phyloP scores from a whole-genome alignment of 2,888 invertebrate genomes.

The Rhabditophanes sp. region DNA sequence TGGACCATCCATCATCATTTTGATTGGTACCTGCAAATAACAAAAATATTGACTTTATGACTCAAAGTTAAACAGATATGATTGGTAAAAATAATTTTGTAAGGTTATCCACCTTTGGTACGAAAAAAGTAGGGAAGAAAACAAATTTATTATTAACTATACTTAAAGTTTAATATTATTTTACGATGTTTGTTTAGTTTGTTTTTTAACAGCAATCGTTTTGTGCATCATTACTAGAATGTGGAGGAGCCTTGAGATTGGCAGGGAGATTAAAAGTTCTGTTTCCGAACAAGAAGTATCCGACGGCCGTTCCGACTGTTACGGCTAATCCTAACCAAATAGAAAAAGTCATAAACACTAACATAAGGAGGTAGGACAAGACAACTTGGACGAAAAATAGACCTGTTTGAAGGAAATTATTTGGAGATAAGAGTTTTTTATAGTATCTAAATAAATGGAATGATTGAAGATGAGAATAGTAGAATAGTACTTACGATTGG shows the following conservation, averaged over 20 bases:
- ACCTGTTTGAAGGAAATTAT: slow-evolving; percentile 25
- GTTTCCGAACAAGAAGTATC: slow-evolving; percentile 30
- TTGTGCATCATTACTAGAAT: neutral
- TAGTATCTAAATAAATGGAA: slow-evolving; percentile 11
- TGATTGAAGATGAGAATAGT: too few species aligned
- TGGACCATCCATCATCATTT: slow-evolving; percentile 6
- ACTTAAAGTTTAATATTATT: too few species aligned
- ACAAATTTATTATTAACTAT: neutral
- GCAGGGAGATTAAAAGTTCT: slow-evolving; percentile 1
- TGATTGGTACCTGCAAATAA: slow-evolving; percentile 4
- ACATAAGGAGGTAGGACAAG: slow-evolving; percentile 34
- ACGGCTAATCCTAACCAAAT: slow-evolving; percentile 33
- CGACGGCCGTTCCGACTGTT: slow-evolving; percentile 20
- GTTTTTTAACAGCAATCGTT: too few species aligned
- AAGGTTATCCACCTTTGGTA: slow-evolving; percentile 1
- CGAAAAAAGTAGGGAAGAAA: neutral
- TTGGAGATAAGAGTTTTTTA: slow-evolving; percentile 15
- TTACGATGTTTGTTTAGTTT: too few species aligned
- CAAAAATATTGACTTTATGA: too few species aligned
- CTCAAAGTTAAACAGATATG: too few species aligned
- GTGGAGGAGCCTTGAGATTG: neutral
- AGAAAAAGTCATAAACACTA: slow-evolving; percentile 40
- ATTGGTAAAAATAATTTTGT: neutral
- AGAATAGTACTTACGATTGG: too few species aligned
- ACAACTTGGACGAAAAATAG: slow-evolving; percentile 28